A percentile compares a stretch with the other conserved stretches of the same genome.
These are phyloP conservation scores for Hypotaenidia philippensis DNA, from an alignment of 2,797 vertebrate species.

Conservation along the genomic window DNA sequence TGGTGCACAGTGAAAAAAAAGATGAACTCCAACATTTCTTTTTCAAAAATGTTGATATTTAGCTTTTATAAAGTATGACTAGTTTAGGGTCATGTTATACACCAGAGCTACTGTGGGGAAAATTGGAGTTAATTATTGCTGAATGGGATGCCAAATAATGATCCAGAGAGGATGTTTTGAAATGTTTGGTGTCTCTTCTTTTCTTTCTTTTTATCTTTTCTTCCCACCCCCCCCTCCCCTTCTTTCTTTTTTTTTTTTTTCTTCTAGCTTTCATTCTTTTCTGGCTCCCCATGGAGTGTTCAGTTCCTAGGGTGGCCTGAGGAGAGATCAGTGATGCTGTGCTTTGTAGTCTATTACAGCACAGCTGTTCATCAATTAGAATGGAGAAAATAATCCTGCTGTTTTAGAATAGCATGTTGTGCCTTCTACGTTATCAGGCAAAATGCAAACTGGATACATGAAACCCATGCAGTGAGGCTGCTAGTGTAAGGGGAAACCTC, in stretches of 20 bases:
- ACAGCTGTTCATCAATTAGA: conserved; percentile 79
- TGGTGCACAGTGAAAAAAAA: background rate
- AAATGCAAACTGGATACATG: conserved; percentile 71
- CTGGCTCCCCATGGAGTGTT: conserved; percentile 66
- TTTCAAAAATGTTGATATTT: conserved; percentile 8
- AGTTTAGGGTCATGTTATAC: conserved; percentile 6
- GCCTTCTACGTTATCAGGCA: conserved; percentile 59
- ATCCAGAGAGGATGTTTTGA: background rate
- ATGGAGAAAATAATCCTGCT: conserved; percentile 73
- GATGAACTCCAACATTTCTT: background rate
- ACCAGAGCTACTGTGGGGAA: conserved; percentile 17
- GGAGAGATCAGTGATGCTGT: conserved; percentile 77
- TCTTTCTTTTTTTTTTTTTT: background rate
- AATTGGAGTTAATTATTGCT: conserved; percentile 13
- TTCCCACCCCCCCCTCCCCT: too few relatives aligned
- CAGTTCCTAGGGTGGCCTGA: conserved; percentile 76
- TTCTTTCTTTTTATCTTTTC: background rate
- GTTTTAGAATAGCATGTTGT: conserved; percentile 54
- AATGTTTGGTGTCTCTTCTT: background rate
- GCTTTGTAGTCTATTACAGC: conserved; percentile 74
- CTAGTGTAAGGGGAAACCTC: conserved; percentile 7
- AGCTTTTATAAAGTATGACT: background rate
- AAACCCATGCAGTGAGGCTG: conserved; percentile 54
- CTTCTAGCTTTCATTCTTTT: conserved; percentile 22
- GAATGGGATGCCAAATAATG: background rate